Percentiles rank a stretch among this genome's conserved stretches.
Evolutionary conservation across 1,140 invertebrate species (phyloP).

Genomic region (Penaeus chinensis): DNA sequence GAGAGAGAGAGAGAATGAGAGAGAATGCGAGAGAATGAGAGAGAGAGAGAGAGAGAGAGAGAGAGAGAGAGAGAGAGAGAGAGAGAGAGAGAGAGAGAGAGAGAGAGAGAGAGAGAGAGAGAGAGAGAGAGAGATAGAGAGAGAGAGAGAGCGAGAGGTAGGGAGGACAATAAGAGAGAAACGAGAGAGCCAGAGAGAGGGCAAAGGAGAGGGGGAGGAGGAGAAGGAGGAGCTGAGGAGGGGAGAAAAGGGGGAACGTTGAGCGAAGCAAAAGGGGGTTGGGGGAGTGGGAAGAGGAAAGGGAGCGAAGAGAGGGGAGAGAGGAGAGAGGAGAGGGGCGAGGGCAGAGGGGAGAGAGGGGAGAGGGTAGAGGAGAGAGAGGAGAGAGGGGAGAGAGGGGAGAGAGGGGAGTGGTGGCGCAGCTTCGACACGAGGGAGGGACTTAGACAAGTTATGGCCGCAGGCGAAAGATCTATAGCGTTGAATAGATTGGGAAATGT

Average conservation of each 20-base stretch:
- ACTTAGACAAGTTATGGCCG: conserved; percentile 34
- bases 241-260: neutral
- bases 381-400: neutral
- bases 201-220: conserved; percentile 1
- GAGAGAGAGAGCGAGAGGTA: conserved; percentile 1
- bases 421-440: conserved; percentile 31
- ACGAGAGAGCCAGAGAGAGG: neutral
- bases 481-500: conserved; percentile 50
- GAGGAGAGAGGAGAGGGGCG: neutral
- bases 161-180: neutral
- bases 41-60: too few relatives aligned
- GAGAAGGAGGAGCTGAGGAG: neutral
- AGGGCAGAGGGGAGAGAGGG: neutral
- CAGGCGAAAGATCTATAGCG: conserved; percentile 30
- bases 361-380: neutral
- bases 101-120: conserved; percentile 13
- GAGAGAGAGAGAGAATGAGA: neutral
- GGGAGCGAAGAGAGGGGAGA: neutral
- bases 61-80: neutral
- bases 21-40: too few relatives aligned
- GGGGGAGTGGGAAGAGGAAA: neutral
- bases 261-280: neutral
- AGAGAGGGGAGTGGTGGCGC: neutral
- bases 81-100: neutral
- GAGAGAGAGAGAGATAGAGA: conserved; percentile 23